These are phyloP conservation scores for Lissonota sp. DNA, from an alignment of 2,888 invertebrate species.

Conservation along the genomic window DNA sequence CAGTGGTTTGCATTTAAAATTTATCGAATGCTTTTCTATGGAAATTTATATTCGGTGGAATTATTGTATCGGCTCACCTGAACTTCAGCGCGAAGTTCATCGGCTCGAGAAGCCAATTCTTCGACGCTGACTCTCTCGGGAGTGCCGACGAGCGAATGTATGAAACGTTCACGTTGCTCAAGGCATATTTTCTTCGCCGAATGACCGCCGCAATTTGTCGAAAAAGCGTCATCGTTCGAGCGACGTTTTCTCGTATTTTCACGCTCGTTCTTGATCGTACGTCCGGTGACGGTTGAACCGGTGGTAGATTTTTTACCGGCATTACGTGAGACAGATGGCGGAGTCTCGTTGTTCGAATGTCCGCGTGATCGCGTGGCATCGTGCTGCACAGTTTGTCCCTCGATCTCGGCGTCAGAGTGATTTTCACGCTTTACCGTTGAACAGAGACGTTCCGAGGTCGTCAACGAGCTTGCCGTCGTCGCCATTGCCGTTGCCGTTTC, in stretches of 20 bases:
- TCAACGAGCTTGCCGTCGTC: slow-evolving; percentile 54
- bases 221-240: slow-evolving; percentile 70
- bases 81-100: slow-evolving; percentile 79
- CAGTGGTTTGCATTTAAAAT: no score
- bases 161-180: slow-evolving; percentile 80
- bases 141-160: slow-evolving; percentile 77
- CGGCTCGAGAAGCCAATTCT: slow-evolving; percentile 78
- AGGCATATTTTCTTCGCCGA: slow-evolving; percentile 76
- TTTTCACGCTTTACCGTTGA: slow-evolving; percentile 67
- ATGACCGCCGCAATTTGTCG: slow-evolving; percentile 70
- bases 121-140: slow-evolving; percentile 79
- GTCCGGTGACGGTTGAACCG: slow-evolving; percentile 40
- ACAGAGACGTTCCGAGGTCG: slow-evolving; percentile 46
- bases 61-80: slow-evolving; percentile 70
- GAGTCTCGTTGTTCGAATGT: slow-evolving; percentile 45
- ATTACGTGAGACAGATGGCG: slow-evolving; percentile 72
- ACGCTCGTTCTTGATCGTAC: slow-evolving; percentile 59
- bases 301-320: slow-evolving; percentile 68
- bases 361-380: slow-evolving; percentile 46
- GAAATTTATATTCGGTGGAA: background rate
- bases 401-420: slow-evolving; percentile 68
- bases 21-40: no score
- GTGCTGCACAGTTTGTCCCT: slow-evolving; percentile 63
- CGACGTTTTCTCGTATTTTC: slow-evolving; percentile 68
- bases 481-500: slow-evolving; percentile 76